Evolutionary conservation across 2,797 vertebrate genomes (phyloP).

Genomic region (Lepus townsendii): DNA sequence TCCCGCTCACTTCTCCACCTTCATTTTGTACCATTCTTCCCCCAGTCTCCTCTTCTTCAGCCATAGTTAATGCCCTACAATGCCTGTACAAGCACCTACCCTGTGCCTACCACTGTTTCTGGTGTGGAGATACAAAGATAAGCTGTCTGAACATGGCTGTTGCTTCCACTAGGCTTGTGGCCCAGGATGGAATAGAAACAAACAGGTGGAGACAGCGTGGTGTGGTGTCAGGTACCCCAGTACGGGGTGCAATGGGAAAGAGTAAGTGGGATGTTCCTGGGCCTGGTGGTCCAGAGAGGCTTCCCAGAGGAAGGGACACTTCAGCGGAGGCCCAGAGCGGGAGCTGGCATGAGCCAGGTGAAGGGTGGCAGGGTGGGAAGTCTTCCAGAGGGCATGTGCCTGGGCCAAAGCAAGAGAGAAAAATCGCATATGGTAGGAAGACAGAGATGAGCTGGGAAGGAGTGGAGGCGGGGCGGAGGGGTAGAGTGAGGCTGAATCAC

Average conservation of each 20-base stretch:
- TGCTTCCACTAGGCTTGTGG: neutral
- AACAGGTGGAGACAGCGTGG: neutral
- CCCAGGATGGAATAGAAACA: neutral
- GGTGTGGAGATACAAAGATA: neutral
- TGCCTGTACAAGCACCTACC: neutral
- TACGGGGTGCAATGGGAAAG: neutral
- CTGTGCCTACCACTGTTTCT: neutral
- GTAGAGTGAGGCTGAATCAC: neutral
- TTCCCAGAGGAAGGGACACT: neutral
- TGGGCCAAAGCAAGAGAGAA: neutral
- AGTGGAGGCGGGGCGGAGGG: neutral
- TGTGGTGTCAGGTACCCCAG: neutral
- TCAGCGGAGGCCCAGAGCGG: neutral
- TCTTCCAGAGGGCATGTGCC: neutral
- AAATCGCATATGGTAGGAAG: neutral
- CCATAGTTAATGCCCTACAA: neutral
- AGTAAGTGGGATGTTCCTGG: neutral
- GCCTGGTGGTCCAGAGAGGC: no score
- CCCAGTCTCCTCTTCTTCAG: neutral
- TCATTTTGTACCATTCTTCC: neutral
- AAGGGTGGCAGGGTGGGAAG: neutral
- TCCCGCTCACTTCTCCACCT: neutral
- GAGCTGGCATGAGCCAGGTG: neutral
- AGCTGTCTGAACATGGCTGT: neutral
- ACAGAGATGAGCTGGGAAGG: neutral